A percentile compares a stretch with the other conserved stretches of the same genome.
phyloP scores from a whole-genome alignment of 2,888 invertebrate genomes.

The Ophion slaviceki region DNA sequence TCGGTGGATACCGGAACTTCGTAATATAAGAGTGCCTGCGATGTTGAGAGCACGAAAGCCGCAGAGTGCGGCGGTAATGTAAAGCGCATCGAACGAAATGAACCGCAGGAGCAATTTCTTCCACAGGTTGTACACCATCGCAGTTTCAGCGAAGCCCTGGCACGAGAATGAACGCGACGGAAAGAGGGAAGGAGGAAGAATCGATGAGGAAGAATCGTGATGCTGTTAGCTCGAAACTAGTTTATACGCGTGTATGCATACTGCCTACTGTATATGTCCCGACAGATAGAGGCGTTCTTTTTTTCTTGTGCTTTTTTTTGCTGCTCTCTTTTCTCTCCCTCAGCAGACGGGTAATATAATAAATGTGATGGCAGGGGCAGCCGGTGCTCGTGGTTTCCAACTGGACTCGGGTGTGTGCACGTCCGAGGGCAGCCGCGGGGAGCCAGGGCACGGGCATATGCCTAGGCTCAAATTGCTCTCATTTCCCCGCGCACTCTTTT shows the following conservation, averaged over 20 bases:
- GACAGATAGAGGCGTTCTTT: conserved; percentile 62
- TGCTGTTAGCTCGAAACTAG: conserved; percentile 60
- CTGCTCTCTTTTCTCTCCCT: conserved; percentile 51
- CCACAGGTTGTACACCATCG: conserved; percentile 36
- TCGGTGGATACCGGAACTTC: conserved; percentile 20
- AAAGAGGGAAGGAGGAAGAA: conserved; percentile 16
- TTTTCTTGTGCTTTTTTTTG: conserved; percentile 55
- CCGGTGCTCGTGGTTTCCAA: conserved; percentile 67
- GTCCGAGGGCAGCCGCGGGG: conserved; percentile 67
- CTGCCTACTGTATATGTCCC: conserved; percentile 28
- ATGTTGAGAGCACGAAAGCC: conserved; percentile 50
- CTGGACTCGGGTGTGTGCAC: conserved; percentile 67
- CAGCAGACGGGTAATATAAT: conserved; percentile 69
- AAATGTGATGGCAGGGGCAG: conserved; percentile 73
- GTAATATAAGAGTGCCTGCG: conserved; percentile 16
- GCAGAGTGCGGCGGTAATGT: conserved; percentile 41
- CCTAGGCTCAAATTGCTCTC: conserved; percentile 74
- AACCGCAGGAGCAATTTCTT: conserved; percentile 61
- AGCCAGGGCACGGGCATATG: conserved; percentile 46
- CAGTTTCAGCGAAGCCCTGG: conserved; percentile 30
- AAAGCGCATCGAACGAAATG: conserved; percentile 56
- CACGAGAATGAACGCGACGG: neutral
- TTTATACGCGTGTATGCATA: conserved; percentile 43
- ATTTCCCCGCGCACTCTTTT: conserved; percentile 69
- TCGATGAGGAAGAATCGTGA: conserved; percentile 57